Conservation (phyloP, 2,113 vertebrate species). For the Chaetorhynchus papuensis region DNA sequence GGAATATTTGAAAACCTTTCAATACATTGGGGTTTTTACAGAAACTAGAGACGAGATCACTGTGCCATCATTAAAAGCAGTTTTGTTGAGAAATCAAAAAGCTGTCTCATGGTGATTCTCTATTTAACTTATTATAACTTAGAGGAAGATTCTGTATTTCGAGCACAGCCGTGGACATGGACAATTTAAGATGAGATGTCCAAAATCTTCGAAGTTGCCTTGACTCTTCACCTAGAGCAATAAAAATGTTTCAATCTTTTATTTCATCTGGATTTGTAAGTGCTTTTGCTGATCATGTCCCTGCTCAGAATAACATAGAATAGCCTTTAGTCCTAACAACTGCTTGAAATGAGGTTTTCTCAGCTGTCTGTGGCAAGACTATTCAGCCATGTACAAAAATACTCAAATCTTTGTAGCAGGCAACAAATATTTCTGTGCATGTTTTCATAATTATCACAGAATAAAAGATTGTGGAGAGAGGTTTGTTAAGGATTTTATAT, state of each 20-base stretch:
- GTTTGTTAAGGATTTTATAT: neutral
- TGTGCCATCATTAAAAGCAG: neutral
- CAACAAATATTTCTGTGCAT: neutral
- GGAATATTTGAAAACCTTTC: neutral
- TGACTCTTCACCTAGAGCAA: neutral
- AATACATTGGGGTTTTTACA: fast-evolving
- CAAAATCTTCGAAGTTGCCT: neutral
- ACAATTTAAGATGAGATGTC: neutral
- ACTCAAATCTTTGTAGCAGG: neutral
- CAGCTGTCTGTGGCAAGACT: neutral
- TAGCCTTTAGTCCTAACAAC: neutral
- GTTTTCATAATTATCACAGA: neutral
- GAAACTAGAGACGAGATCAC: neutral
- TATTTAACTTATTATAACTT: neutral
- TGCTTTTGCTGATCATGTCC: neutral
- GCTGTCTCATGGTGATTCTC: neutral
- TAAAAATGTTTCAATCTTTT: neutral
- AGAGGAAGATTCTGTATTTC: neutral
- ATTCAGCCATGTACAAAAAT: neutral
- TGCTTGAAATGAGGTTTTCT: neutral
- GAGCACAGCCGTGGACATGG: neutral
- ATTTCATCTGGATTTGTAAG: neutral
- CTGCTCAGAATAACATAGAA: neutral
- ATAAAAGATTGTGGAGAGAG: neutral
- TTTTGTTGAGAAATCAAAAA: neutral